These are phyloP conservation scores for Gymnarchus niloticus DNA, from an alignment of 2,113 vertebrate species.

Conservation along the genomic window DNA sequence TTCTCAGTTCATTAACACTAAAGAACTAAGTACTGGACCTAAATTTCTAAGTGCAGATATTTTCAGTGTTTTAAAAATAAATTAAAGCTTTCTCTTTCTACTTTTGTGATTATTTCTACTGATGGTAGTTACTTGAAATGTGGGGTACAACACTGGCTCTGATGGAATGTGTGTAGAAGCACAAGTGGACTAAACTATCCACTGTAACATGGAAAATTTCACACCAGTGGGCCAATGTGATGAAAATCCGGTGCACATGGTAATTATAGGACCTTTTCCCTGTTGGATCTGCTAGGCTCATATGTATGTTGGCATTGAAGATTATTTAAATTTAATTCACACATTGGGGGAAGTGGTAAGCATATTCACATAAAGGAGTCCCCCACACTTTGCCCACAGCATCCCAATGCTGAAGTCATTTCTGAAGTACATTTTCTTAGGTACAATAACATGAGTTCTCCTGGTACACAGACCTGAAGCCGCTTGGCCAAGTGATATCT, in stretches of 20 bases:
- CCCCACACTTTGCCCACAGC: too few relatives aligned
- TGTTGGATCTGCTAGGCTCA: too few relatives aligned
- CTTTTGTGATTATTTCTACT: not conserved
- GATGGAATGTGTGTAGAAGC: not conserved
- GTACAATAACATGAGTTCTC: not conserved
- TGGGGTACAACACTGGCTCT: not conserved
- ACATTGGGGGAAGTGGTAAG: too few relatives aligned
- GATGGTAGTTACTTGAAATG: not conserved
- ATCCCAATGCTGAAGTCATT: too few relatives aligned
- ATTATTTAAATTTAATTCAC: too few relatives aligned
- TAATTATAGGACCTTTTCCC: not conserved
- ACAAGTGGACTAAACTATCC: not conserved
- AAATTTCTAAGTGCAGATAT: not conserved
- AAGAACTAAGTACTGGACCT: too few relatives aligned
- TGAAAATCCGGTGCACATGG: not conserved
- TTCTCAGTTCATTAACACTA: too few relatives aligned
- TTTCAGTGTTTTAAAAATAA: not conserved
- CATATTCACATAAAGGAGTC: too few relatives aligned
- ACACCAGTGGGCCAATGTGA: not conserved
- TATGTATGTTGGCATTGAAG: too few relatives aligned
- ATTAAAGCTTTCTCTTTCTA: not conserved
- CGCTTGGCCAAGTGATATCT: not conserved
- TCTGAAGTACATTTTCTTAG: not conserved
- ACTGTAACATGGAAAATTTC: not conserved
- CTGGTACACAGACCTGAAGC: not conserved